Base-by-base conservation (phyloP, 2,888 invertebrate species). In the Carpatolechia fugitivella region DNA sequence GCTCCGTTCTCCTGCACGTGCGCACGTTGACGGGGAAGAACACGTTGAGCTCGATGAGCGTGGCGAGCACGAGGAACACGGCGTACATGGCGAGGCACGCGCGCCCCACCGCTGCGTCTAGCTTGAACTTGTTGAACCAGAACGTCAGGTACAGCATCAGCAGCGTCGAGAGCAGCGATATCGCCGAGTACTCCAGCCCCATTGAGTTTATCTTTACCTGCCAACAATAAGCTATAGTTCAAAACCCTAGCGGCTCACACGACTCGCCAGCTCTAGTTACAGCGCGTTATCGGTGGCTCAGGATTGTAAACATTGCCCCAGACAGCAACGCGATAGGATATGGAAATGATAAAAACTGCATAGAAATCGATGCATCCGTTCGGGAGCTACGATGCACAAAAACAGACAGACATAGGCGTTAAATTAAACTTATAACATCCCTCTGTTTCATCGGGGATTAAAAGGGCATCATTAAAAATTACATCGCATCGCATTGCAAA, bases 11-110 rank as follows among this genome's bases (percentile, higher is more conserved):
- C 78, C 92, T 92, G 87, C 97, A 97, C 59, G 96, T 95, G 66
- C 96, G 97, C 68, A 95, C 91, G 88, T 97, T 97, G 69, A 97
- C 96, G 70, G 94, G 94, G 91, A 97, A 97, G 93, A 98, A 97
- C 62, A 97, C 96, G 85, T 98, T 98, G 72, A 97, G 92, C 91
- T 98, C 98, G 74, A 97, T 97, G 68, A 98, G 92, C 62, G 96
- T 96, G 54, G 97, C 97, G 64, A 98, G 91, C 53, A 96, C 93
- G 60, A 97, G 92, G 80, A 98, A 97, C 68, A 95, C 93, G 58
- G 94, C 94, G 86, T 98, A 98, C 93, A 97, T 96, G 62, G 95
- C 91, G 60, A 98, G 91, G 72, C 97, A 97, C 54, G 96, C 94
- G 55, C 94, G 92, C 58, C 97, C 97, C 56, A 97, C 96, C 72